These are phyloP conservation scores for Oppia nitens DNA, from an alignment of 1,140 invertebrate species.

Conservation along the genomic window DNA sequence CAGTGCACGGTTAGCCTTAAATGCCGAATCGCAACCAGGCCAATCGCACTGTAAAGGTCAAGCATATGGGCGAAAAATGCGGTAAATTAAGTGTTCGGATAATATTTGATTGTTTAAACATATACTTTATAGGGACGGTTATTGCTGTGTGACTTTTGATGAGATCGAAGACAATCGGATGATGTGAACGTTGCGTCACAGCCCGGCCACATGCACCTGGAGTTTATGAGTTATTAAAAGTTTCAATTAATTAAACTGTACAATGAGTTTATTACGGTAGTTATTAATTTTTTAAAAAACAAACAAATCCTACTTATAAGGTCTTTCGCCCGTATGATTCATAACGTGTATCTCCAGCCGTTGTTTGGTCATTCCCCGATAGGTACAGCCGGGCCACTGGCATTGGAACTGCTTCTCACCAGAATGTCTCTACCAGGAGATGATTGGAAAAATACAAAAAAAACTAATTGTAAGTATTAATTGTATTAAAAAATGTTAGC, in stretches of 20 bases:
- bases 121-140: conserved; percentile 8
- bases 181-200: conserved; percentile 32
- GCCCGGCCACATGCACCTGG: conserved; percentile 36
- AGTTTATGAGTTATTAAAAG: too few species aligned
- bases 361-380: conserved; percentile 29
- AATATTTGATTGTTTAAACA: too few species aligned
- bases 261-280: too few species aligned
- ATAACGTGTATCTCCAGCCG: conserved; percentile 48
- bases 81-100: neutral
- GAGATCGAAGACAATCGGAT: conserved; percentile 4
- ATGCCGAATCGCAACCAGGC: conserved; percentile 10
- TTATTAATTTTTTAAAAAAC: too few species aligned
- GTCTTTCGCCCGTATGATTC: conserved; percentile 44
- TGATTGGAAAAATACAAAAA: too few species aligned
- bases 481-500: neutral
- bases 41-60: conserved; percentile 12
- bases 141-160: conserved; percentile 7
- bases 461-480: neutral
- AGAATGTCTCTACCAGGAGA: neutral
- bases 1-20: conserved; percentile 8
- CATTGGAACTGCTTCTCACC: conserved; percentile 15
- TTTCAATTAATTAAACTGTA: too few species aligned
- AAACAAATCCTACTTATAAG: too few species aligned
- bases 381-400: conserved; percentile 14
- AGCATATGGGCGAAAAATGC: conserved; percentile 4